phyloP scores from a whole-genome alignment of 2,888 invertebrate species.

The Strigamia maritima region DNA sequence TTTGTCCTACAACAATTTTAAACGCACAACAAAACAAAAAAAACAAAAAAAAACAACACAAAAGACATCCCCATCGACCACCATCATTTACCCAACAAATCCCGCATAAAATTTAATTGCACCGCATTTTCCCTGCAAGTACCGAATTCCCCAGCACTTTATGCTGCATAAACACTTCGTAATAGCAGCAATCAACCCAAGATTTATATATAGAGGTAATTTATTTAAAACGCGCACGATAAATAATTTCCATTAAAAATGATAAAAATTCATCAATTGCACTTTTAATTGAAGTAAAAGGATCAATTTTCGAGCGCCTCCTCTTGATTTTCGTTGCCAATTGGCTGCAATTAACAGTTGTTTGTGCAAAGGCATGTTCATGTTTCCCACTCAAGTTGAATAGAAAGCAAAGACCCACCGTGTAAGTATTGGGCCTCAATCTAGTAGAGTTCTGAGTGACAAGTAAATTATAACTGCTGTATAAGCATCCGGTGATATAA shows the following conservation, averaged over 20 bases:
- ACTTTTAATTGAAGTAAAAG: no score
- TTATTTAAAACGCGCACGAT: no score
- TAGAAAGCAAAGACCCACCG: not conserved
- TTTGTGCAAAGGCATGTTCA: not conserved
- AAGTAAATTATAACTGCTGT: slow-evolving; percentile 23
- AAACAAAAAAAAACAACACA: no score
- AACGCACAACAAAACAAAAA: not conserved
- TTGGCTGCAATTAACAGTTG: not conserved
- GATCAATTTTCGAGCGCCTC: not conserved
- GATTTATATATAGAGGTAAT: not conserved
- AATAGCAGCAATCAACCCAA: not conserved
- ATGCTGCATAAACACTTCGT: not conserved
- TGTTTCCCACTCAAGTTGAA: not conserved
- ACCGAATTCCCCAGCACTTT: not conserved
- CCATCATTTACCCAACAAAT: no score
- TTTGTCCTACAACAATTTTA: no score
- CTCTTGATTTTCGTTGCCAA: not conserved
- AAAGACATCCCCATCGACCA: no score
- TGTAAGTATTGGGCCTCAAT: not conserved
- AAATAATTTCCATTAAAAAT: no score
- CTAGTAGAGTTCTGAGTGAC: slow-evolving; percentile 8
- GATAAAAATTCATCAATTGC: no score
- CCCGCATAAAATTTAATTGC: not conserved
- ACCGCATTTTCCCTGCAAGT: not conserved
- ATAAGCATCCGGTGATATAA: slow-evolving; percentile 16